phyloP scores from a whole-genome alignment of 2,888 invertebrate genomes.

The Vannuccia rotundouncinata region DNA sequence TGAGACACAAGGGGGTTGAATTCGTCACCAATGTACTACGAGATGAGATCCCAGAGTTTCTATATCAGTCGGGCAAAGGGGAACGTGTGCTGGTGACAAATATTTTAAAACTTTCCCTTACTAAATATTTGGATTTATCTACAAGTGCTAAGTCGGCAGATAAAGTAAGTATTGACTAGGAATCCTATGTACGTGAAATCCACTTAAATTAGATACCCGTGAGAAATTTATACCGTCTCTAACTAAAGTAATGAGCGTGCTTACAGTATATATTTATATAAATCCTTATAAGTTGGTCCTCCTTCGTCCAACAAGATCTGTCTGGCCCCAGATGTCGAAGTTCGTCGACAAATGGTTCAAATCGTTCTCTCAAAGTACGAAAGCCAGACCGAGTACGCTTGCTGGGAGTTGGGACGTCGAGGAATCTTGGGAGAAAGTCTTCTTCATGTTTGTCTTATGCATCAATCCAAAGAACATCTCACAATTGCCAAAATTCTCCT shows the following conservation, averaged over 20 bases:
- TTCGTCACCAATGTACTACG: conserved; percentile 77
- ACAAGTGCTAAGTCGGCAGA: background rate
- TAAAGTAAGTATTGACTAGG: background rate
- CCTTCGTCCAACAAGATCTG: too few relatives aligned
- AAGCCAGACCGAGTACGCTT: conserved; percentile 62
- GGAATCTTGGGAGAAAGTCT: conserved; percentile 90
- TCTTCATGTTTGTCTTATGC: conserved; percentile 85
- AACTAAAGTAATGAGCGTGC: too few relatives aligned
- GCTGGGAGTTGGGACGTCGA: conserved; percentile 93
- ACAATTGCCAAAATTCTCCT: conserved; percentile 79
- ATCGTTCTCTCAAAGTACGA: conserved; percentile 43
- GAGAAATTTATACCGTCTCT: too few relatives aligned
- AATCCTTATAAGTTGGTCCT: too few relatives aligned
- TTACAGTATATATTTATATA: too few relatives aligned
- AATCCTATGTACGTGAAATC: too few relatives aligned
- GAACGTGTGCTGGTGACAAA: conserved; percentile 57
- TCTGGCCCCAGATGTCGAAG: conserved; percentile 40
- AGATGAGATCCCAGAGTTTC: conserved; percentile 74
- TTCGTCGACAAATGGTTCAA: conserved; percentile 46
- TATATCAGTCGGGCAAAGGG: conserved; percentile 83
- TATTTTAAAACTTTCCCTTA: conserved; percentile 25
- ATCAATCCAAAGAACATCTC: conserved; percentile 76
- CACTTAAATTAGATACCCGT: too few relatives aligned
- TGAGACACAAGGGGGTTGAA: conserved; percentile 22
- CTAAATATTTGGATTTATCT: conserved; percentile 29